These are phyloP conservation scores for Bubo scandiacus DNA, from an alignment of 2,113 vertebrate genomes.

Conservation along the genomic window DNA sequence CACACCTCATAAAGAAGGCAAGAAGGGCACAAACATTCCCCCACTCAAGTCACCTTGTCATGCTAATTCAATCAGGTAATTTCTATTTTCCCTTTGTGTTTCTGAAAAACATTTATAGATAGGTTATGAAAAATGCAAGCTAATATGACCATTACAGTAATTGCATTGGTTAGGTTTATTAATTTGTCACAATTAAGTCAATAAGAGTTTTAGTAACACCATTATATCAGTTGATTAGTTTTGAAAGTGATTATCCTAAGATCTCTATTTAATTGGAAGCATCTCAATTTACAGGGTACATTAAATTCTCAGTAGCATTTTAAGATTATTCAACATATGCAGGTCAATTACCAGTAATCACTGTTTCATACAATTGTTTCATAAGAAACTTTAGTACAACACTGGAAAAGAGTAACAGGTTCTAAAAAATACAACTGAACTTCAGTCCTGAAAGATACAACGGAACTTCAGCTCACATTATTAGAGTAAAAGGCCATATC, in stretches of 20 bases:
- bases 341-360: slow-evolving; percentile 76
- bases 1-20: not conserved
- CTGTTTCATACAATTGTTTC: slow-evolving; percentile 61
- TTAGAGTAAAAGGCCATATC: slow-evolving; percentile 1
- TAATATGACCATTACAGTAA: slow-evolving; percentile 59
- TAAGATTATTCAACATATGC: slow-evolving; percentile 68
- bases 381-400: slow-evolving; percentile 46
- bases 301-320: slow-evolving; percentile 69
- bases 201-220: slow-evolving; percentile 59
- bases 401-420: slow-evolving; percentile 12
- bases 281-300: slow-evolving; percentile 76
- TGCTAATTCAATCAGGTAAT: not conserved
- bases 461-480: not conserved
- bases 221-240: slow-evolving; percentile 71
- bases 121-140: slow-evolving; percentile 51
- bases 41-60: not conserved
- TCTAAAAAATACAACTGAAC: slow-evolving; percentile 39
- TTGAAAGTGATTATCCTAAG: slow-evolving; percentile 72
- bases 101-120: slow-evolving; percentile 18
- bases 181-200: slow-evolving; percentile 76
- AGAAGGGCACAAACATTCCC: not conserved
- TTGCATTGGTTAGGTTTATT: slow-evolving; percentile 65
- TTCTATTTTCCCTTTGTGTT: slow-evolving; percentile 20
- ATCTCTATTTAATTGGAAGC: slow-evolving; percentile 72
- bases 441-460: slow-evolving; percentile 17